Evolutionary conservation across 2,888 invertebrate species (phyloP).

Genomic region (Leptopilina drosophilae): DNA sequence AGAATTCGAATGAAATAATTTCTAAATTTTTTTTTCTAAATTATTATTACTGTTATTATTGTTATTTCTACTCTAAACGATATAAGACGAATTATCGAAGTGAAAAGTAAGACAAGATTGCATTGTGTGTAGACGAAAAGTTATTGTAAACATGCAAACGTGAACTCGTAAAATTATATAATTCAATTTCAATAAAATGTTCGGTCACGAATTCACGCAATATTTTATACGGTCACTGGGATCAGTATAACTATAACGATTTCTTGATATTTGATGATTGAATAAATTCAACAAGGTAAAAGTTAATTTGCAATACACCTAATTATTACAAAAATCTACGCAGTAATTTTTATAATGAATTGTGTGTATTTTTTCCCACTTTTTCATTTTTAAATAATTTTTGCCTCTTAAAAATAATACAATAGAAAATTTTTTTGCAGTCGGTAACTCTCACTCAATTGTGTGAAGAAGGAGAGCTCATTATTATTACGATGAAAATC

Average conservation of each 20-base stretch:
- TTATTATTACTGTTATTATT: background rate
- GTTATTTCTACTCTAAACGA: background rate
- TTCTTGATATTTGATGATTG: slow-evolving; percentile 21
- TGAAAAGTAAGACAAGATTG: slow-evolving; percentile 30
- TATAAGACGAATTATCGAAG: slow-evolving; percentile 15
- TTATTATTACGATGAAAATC: background rate
- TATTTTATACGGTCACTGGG: slow-evolving; percentile 23
- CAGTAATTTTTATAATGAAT: background rate
- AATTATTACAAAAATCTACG: background rate
- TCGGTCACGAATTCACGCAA: slow-evolving; percentile 24
- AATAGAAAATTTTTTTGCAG: background rate
- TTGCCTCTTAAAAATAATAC: background rate
- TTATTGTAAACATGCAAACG: slow-evolving; percentile 6
- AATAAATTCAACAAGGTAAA: slow-evolving; percentile 15
- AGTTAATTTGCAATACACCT: slow-evolving; percentile 14
- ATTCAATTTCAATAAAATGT: slow-evolving; percentile 10
- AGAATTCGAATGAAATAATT: background rate
- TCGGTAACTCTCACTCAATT: slow-evolving; percentile 14
- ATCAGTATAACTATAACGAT: background rate
- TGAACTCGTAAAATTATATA: slow-evolving; percentile 28
- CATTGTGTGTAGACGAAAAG: slow-evolving; percentile 11
- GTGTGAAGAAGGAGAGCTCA: too few species aligned
- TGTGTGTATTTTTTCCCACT: background rate
- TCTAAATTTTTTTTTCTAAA: background rate
- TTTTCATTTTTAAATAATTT: background rate